phyloP scores from a whole-genome alignment of 1,140 invertebrate species.

The Aculops lycopersici region DNA sequence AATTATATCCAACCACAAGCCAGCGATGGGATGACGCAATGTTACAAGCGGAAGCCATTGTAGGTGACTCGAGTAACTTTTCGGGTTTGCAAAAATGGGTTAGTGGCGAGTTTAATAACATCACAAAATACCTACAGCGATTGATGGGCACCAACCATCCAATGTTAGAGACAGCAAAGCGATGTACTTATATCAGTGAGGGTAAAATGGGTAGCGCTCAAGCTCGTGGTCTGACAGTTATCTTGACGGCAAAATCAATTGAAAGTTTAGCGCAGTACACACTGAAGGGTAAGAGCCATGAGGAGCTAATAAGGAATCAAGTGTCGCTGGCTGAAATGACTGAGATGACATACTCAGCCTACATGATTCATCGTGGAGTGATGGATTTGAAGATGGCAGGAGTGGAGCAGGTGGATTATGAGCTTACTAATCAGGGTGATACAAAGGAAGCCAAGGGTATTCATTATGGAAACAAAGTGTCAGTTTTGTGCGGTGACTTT shows the following conservation, averaged over 20 bases:
- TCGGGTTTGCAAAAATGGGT: neutral
- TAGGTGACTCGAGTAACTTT: neutral
- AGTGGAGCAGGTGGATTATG: too few relatives aligned
- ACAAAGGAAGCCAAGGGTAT: slow-evolving; percentile 24
- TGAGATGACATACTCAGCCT: slow-evolving; percentile 88
- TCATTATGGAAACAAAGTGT: slow-evolving; percentile 79
- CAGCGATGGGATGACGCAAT: neutral
- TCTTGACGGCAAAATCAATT: slow-evolving; percentile 51
- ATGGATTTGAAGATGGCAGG: slow-evolving; percentile 14
- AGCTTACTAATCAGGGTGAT: neutral
- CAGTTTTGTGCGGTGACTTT: slow-evolving; percentile 65
- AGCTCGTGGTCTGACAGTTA: slow-evolving; percentile 59
- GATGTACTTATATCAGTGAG: slow-evolving; percentile 12
- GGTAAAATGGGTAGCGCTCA: slow-evolving; percentile 20
- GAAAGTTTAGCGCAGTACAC: slow-evolving; percentile 26
- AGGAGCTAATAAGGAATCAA: slow-evolving; percentile 25
- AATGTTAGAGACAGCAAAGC: slow-evolving; percentile 69
- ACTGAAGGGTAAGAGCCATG: neutral
- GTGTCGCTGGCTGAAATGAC: slow-evolving; percentile 64
- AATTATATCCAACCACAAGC: neutral
- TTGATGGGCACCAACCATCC: slow-evolving; percentile 74
- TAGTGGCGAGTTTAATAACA: neutral
- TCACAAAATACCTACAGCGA: slow-evolving; percentile 33
- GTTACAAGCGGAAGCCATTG: neutral
- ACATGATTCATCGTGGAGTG: slow-evolving; percentile 52